phyloP scores from a whole-genome alignment of 2,797 vertebrate species.

The Moxostoma hubbsi region DNA sequence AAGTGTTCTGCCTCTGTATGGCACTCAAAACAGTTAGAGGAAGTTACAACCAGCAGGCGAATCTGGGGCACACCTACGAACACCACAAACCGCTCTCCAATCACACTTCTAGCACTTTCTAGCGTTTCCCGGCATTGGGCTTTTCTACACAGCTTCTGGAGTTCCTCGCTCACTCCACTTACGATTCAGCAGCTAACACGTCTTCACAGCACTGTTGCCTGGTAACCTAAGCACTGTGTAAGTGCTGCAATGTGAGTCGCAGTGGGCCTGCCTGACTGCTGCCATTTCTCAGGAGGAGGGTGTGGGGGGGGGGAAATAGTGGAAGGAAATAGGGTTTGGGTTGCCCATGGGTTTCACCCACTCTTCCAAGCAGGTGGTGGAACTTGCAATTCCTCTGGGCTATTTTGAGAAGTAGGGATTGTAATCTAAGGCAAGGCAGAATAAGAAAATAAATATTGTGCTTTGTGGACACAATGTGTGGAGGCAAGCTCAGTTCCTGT shows the following conservation, averaged over 20 bases:
- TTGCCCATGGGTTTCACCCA: slow-evolving; percentile 43
- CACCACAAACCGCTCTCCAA: slow-evolving; percentile 27
- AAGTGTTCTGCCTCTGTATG: not conserved
- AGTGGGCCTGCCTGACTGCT: slow-evolving; percentile 61
- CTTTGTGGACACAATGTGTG: slow-evolving; percentile 24
- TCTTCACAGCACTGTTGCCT: slow-evolving; percentile 71
- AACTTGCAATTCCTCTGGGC: slow-evolving; percentile 37
- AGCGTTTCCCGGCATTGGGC: slow-evolving; percentile 41
- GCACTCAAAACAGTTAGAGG: slow-evolving; percentile 26
- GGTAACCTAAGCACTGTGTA: slow-evolving; percentile 72
- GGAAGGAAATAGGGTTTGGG: slow-evolving; percentile 29
- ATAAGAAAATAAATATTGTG: not conserved
- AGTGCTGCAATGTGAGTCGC: slow-evolving; percentile 63
- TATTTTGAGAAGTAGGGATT: slow-evolving; percentile 28
- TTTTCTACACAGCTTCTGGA: slow-evolving; percentile 49
- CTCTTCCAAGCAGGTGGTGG: slow-evolving; percentile 31
- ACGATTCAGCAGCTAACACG: slow-evolving; percentile 63
- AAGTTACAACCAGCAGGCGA: slow-evolving; percentile 5
- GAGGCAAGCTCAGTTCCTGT: not conserved
- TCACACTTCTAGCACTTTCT: slow-evolving; percentile 31
- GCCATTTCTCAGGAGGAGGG: slow-evolving; percentile 52
- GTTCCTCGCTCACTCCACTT: slow-evolving; percentile 48
- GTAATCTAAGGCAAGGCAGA: not conserved
- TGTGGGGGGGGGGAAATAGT: slow-evolving; percentile 4
- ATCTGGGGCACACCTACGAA: slow-evolving; percentile 25